phyloP scores from a whole-genome alignment of 2,113 vertebrate species.

The Halichoeres trimaculatus region DNA sequence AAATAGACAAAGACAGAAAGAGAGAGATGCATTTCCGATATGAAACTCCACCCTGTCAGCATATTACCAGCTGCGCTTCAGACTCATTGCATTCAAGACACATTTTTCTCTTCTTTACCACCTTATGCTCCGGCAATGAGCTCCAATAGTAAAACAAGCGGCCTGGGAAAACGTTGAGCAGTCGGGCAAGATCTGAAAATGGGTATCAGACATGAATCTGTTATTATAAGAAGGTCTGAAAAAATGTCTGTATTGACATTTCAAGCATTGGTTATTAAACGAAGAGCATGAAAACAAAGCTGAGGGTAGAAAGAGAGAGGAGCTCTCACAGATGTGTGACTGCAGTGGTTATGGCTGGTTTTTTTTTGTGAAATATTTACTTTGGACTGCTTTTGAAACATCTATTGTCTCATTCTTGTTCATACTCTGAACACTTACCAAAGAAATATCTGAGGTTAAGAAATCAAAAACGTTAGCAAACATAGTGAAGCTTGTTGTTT shows the following conservation, averaged over 20 bases:
- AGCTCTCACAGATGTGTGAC: too few species aligned
- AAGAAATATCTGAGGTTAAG: too few species aligned
- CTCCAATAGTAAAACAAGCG: constrained; percentile 18
- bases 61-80: constrained; percentile 55
- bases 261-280: neutral
- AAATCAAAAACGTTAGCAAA: too few species aligned
- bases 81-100: constrained; percentile 45
- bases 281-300: too few species aligned
- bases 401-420: too few species aligned
- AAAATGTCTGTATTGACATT: neutral
- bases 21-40: constrained; percentile 64
- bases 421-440: too few species aligned
- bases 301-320: too few species aligned
- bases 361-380: too few species aligned
- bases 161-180: constrained; percentile 7
- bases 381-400: too few species aligned
- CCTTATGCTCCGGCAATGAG: constrained; percentile 23
- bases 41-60: constrained; percentile 56
- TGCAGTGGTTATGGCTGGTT: too few species aligned
- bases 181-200: neutral
- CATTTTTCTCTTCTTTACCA: constrained; percentile 27
- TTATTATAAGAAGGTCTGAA: neutral
- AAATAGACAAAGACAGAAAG: constrained; percentile 60
- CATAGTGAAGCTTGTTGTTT: too few species aligned
- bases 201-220: neutral